Percentiles rank a stretch among this genome's conserved stretches.
These are phyloP conservation scores for Agonopterix arenella DNA, from an alignment of 2,888 invertebrate species.

Conservation along the genomic window DNA sequence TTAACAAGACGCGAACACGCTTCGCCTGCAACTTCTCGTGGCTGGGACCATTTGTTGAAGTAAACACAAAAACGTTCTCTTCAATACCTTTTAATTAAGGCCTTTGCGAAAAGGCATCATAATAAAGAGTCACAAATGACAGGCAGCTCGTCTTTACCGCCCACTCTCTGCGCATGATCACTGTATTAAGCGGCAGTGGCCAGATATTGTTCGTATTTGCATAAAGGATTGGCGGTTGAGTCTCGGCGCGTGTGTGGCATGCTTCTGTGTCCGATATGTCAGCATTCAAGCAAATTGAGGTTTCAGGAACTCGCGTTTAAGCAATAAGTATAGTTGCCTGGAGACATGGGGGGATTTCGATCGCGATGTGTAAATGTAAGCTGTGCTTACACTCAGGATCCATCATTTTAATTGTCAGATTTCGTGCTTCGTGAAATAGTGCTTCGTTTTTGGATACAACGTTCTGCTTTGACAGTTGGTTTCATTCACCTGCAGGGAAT, in stretches of 20 bases:
- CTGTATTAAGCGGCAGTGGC: constrained; percentile 42
- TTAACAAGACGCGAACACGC: constrained; percentile 45
- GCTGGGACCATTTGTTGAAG: constrained; percentile 21
- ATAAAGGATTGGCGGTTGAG: constrained; percentile 53
- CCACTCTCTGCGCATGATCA: constrained; percentile 26
- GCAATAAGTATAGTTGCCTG: constrained; percentile 26
- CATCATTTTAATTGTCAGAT: constrained; percentile 32
- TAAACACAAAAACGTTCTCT: constrained; percentile 11
- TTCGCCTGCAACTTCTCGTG: constrained; percentile 4
- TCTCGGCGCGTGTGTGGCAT: constrained; percentile 43
- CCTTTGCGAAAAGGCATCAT: constrained; percentile 14
- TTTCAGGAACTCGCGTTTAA: constrained; percentile 53
- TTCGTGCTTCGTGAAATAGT: constrained; percentile 17
- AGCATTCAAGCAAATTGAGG: constrained; percentile 45
- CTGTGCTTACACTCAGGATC: constrained; percentile 20
- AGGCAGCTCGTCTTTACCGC: constrained; percentile 2
- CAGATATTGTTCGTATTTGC: constrained; percentile 53
- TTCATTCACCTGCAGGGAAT: neutral
- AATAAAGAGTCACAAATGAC: constrained; percentile 9
- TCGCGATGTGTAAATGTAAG: constrained; percentile 19
- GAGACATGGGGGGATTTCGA: constrained; percentile 24
- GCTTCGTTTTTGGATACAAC: constrained; percentile 6
- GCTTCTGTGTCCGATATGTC: constrained; percentile 37
- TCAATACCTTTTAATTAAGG: constrained; percentile 16
- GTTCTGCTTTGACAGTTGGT: neutral